These are phyloP conservation scores for Hydrophis major DNA, from an alignment of 2,797 vertebrate genomes.

Conservation along the genomic window DNA sequence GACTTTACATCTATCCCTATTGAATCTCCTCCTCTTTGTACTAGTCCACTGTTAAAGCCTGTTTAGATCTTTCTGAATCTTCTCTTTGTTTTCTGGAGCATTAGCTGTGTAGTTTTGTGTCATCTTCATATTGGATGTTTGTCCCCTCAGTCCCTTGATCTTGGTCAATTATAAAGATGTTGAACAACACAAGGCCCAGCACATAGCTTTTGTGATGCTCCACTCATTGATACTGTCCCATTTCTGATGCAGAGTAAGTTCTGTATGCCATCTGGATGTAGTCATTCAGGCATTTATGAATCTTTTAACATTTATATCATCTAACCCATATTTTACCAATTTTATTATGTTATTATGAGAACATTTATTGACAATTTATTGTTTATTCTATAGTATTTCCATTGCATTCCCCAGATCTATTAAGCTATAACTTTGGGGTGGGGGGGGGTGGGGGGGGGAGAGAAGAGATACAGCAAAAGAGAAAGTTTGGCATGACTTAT, in stretches of 20 bases:
- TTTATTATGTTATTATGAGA: background rate
- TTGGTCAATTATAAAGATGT: background rate
- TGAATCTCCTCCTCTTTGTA: background rate
- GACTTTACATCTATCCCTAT: background rate
- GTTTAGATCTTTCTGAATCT: background rate
- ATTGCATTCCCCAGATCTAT: background rate
- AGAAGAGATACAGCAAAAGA: background rate
- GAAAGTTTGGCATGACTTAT: background rate
- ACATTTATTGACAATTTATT: background rate
- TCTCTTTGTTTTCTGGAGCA: background rate
- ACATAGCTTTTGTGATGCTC: background rate
- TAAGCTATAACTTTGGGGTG: background rate
- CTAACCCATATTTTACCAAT: background rate
- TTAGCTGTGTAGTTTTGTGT: background rate
- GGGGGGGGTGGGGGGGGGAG: rapidly evolving
- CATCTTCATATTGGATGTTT: background rate
- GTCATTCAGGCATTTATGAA: background rate
- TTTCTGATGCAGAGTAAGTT: background rate
- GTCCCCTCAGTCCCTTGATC: background rate
- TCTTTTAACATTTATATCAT: background rate
- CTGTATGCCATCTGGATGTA: background rate
- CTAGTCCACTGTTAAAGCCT: background rate
- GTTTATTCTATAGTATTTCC: background rate
- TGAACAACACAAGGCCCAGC: background rate
- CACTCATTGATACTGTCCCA: background rate